Evolutionary conservation across 2,797 vertebrate genomes (phyloP).

Genomic region (Chaetodon trifasciatus): DNA sequence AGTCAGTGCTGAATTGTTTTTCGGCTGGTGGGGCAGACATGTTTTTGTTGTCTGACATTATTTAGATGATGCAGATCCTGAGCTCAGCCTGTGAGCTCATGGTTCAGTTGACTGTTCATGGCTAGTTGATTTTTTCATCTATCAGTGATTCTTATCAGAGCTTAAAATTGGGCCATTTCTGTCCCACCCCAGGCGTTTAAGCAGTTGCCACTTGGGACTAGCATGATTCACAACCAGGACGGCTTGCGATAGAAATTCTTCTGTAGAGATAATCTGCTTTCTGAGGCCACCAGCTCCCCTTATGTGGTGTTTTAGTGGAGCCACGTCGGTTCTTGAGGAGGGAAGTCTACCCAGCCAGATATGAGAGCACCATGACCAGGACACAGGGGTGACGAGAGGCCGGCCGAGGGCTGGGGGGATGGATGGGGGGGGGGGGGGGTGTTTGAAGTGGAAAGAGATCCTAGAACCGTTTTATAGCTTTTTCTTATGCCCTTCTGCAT

Average conservation of each 20-base stretch:
- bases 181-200: conserved; percentile 49
- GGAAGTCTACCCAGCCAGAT: conserved; percentile 56
- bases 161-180: conserved; percentile 53
- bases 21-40: too few species aligned
- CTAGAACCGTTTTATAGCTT: conserved; percentile 78
- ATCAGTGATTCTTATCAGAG: conserved; percentile 58
- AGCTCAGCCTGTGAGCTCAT: conserved; percentile 4
- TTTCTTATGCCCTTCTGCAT: conserved; percentile 79
- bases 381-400: conserved; percentile 67
- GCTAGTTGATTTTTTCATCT: conserved; percentile 27
- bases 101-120: conserved; percentile 30
- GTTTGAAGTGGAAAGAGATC: conserved; percentile 78
- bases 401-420: conserved; percentile 21
- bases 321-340: conserved; percentile 50
- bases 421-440: conserved; percentile 25
- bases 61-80: background rate
- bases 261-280: conserved; percentile 54
- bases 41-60: background rate
- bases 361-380: conserved; percentile 67
- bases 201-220: conserved; percentile 35
- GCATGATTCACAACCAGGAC: conserved; percentile 56
- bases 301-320: conserved; percentile 65
- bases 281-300: conserved; percentile 50
- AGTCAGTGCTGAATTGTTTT: background rate
- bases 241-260: conserved; percentile 34